Percentiles rank a stretch among this genome's conserved stretches.
Conservation (phyloP, 2,113 vertebrate genomes). For the Ancistrus triradiatus region DNA sequence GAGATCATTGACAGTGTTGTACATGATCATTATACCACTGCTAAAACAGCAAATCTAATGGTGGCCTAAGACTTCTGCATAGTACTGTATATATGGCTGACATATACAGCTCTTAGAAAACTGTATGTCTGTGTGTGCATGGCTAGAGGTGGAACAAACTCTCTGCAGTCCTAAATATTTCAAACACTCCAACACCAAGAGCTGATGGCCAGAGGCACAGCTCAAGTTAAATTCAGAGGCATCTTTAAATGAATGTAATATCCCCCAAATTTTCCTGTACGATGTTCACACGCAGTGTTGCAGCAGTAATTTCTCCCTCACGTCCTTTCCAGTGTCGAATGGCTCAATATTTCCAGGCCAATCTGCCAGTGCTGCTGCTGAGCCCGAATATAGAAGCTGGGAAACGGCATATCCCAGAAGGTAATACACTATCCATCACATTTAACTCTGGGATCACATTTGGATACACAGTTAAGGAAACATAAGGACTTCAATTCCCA, state of each 20-base stretch:
- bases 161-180: constrained; percentile 41
- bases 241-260: constrained; percentile 30
- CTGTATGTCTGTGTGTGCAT: not conserved
- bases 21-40: too few relatives aligned
- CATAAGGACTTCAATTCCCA: too few relatives aligned
- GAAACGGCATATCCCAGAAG: too few relatives aligned
- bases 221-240: constrained; percentile 5
- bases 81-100: too few relatives aligned
- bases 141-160: constrained; percentile 14
- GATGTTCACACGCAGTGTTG: constrained; percentile 40
- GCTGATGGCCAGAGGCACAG: not conserved
- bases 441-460: too few relatives aligned
- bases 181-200: constrained; percentile 23
- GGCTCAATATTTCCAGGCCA: constrained; percentile 25
- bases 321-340: constrained; percentile 35
- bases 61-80: too few relatives aligned
- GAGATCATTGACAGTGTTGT: too few relatives aligned
- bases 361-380: constrained; percentile 13
- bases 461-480: too few relatives aligned
- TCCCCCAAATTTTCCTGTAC: constrained; percentile 31
- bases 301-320: constrained; percentile 33
- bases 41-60: too few relatives aligned
- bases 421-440: too few relatives aligned
- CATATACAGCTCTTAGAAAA: not conserved
- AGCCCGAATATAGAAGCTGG: too few relatives aligned